Percentiles rank a stretch among this genome's conserved stretches.
Evolutionary conservation across 2,113 vertebrate genomes (phyloP).

Genomic region (Eolophus roseicapilla): DNA sequence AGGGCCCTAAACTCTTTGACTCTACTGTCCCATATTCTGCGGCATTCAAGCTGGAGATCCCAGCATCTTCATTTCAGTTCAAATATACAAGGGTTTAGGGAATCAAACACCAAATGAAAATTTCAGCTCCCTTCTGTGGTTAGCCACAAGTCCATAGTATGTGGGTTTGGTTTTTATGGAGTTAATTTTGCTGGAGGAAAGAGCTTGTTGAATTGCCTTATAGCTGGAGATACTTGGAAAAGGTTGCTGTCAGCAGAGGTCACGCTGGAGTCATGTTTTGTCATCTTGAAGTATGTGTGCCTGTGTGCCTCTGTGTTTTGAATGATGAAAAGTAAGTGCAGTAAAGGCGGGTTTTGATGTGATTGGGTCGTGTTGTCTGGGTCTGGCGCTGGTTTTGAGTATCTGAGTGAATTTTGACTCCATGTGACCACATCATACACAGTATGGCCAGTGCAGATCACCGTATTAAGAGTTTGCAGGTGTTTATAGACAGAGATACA

Average conservation of each 20-base stretch:
- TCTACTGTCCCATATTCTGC: neutral
- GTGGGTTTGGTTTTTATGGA: neutral
- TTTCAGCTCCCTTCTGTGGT: neutral
- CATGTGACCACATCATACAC: accelerated
- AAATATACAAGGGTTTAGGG: neutral
- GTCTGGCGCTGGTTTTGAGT: neutral
- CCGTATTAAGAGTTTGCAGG: neutral
- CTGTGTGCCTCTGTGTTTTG: neutral
- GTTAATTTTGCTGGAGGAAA: neutral
- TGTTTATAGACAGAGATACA: neutral
- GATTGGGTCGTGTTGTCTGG: neutral
- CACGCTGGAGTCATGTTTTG: neutral
- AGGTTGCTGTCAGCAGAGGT: neutral
- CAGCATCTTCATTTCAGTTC: neutral
- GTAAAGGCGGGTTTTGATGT: neutral
- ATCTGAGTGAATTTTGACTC: neutral
- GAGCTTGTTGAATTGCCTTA: neutral
- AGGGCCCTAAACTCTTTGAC: neutral
- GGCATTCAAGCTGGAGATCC: neutral
- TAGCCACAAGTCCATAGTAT: neutral
- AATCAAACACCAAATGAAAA: neutral
- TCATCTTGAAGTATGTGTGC: neutral
- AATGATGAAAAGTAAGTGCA: neutral
- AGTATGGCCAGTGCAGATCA: neutral
- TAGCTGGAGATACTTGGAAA: neutral